Evolutionary conservation across 2,888 invertebrate species (phyloP), one percentile per base, ranked within the genome.

Genomic region (Acleris sparsana): DNA sequence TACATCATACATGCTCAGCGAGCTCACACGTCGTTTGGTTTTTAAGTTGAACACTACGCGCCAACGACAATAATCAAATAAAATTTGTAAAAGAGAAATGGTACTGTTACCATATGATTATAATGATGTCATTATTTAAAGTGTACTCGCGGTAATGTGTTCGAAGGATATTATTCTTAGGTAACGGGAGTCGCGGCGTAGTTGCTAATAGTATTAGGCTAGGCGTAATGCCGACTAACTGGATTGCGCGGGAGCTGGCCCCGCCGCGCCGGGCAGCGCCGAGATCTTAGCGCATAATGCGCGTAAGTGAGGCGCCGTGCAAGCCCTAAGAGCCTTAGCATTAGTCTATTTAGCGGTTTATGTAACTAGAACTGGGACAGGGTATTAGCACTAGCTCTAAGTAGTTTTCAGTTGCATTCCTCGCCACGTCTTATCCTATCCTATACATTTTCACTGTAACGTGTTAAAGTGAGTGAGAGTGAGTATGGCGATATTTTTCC

Each of bases 211-310:
- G 73, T 75, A 82, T 84, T 83, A 84, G 63, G 71, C 65, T 70
- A 73, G 71, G 18, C 46, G 68, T 68, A 72, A 72, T 71, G 73
- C 70, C 69, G 72, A 64, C 78, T 89, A 90, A 90, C 87, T 82
- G 82, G 91, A 90, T 91, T 80, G 78, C 71, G 73, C 72, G 77
- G 86, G 85, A 56, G 39, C 44, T 13, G 39, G 39, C 46, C 51
- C 25, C 85, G 79, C 73, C 70, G 79, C 82, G 56, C 44, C 56
- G 5, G 44, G 43, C 20, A 82, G 87, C 39, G 13, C 87, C 71
- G 88, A 86, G 88, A 85, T 77, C 89, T 91, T 89, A 90, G 73
- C 77, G 73, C 72, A 75, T 89, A 88, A 89, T 84, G 73, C 86
- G 68, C 72, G 71, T 89, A 88, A 89, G 87, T 79, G 83, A 80